phyloP scores from a whole-genome alignment of 2,888 invertebrate species.

The Camponotus fellah region DNA sequence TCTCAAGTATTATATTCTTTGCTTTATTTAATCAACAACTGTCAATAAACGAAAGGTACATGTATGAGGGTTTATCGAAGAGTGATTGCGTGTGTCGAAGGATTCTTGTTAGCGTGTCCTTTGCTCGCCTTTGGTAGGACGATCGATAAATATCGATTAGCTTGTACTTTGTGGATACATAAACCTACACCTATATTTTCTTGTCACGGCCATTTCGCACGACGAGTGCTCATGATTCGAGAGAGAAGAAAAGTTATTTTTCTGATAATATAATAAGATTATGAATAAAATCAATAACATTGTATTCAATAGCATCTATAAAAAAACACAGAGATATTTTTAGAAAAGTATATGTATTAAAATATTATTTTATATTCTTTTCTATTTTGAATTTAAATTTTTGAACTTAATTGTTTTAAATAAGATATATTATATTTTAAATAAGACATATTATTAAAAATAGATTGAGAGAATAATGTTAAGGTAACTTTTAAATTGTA shows the following conservation, averaged over 20 bases:
- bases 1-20: neutral
- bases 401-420: neutral
- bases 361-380: neutral
- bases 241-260: constrained; percentile 2
- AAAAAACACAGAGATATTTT: neutral
- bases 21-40: constrained; percentile 11
- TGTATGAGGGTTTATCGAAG: constrained; percentile 1
- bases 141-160: constrained; percentile 77
- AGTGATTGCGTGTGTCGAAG: constrained; percentile 57
- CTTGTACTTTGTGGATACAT: constrained; percentile 61
- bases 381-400: constrained; percentile 8
- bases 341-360: neutral
- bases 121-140: constrained; percentile 55
- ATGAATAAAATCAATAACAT: constrained; percentile 6
- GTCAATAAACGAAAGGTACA: neutral
- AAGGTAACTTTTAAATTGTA: neutral
- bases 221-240: constrained; percentile 42
- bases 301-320: neutral
- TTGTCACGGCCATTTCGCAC: constrained; percentile 67
- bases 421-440: neutral
- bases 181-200: constrained; percentile 67
- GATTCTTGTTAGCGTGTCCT: constrained; percentile 68
- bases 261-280: constrained; percentile 14
- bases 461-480: neutral
- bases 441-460: neutral